A percentile compares a stretch with the other conserved stretches of the same genome.
These are phyloP conservation scores for Marmota monax DNA, from an alignment of 2,113 vertebrate species.

Conservation along the genomic window DNA sequence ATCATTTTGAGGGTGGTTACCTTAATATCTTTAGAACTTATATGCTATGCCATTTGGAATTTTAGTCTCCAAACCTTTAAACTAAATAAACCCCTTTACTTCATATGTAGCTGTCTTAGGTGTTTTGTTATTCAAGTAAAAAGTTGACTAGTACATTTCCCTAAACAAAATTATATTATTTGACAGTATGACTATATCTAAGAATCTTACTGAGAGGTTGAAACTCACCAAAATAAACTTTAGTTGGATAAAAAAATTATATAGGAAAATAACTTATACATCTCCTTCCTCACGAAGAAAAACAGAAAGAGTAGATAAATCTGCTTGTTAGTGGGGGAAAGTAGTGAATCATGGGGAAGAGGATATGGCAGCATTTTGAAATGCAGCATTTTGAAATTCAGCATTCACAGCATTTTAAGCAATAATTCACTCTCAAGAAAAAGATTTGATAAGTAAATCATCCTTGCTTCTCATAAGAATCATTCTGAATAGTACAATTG, in stretches of 20 bases:
- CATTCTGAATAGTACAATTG: conserved; percentile 20
- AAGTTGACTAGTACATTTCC: not conserved
- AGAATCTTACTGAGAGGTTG: not conserved
- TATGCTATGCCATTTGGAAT: not conserved
- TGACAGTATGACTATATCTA: not conserved
- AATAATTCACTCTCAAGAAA: conserved; percentile 42
- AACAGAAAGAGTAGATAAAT: conserved; percentile 2
- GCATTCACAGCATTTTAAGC: conserved; percentile 23
- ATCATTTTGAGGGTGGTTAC: not conserved
- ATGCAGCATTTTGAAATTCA: conserved; percentile 48
- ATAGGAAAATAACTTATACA: conserved; percentile 26
- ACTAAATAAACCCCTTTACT: not conserved
- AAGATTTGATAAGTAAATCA: conserved; percentile 48
- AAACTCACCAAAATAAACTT: conserved; percentile 40
- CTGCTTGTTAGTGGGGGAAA: not conserved
- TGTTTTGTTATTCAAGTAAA: not conserved
- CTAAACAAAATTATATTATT: not conserved
- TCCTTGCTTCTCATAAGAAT: conserved; percentile 13
- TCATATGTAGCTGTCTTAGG: not conserved
- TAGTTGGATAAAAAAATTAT: conserved; percentile 1
- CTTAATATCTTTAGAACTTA: conserved; percentile 28
- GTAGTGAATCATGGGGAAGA: not conserved
- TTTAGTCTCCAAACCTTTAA: not conserved
- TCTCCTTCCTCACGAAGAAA: conserved; percentile 24
- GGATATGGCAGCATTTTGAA: conserved; percentile 5